Evolutionary conservation across 2,113 vertebrate genomes (phyloP).

Genomic region (Laticauda laticaudata): DNA sequence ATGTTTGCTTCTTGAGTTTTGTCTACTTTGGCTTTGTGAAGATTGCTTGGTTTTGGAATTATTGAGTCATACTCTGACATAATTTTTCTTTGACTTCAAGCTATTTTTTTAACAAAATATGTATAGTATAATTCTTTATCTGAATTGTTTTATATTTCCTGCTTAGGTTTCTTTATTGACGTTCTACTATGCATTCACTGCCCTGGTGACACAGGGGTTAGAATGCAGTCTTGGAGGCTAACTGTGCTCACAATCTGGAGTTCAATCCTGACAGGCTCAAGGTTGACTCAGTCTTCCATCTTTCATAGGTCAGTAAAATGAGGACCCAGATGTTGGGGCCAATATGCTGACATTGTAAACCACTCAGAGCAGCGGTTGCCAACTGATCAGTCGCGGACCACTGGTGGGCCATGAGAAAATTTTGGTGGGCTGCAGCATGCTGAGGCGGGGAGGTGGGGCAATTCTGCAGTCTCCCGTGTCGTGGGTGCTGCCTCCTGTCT

Average conservation of each 20-base stretch:
- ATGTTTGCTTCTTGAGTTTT: neutral
- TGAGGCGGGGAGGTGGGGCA: no score
- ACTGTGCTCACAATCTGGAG: neutral
- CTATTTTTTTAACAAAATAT: neutral
- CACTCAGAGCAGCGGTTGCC: neutral
- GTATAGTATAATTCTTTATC: neutral
- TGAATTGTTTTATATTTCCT: neutral
- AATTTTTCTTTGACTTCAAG: neutral
- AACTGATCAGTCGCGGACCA: no score
- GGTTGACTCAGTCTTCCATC: neutral
- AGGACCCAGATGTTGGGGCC: neutral
- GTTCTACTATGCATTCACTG: neutral
- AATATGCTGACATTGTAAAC: neutral
- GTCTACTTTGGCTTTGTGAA: neutral
- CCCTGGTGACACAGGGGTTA: neutral
- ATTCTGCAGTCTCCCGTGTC: no score
- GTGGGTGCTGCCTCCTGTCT: no score
- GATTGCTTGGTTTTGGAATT: neutral
- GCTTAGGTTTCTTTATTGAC: neutral
- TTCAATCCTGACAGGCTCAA: neutral
- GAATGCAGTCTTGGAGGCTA: neutral
- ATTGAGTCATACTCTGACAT: neutral
- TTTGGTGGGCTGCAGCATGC: no score
- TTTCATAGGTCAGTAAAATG: neutral
- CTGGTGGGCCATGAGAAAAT: no score